phyloP scores from a whole-genome alignment of 2,888 invertebrate genomes.

The Lottia scabra region DNA sequence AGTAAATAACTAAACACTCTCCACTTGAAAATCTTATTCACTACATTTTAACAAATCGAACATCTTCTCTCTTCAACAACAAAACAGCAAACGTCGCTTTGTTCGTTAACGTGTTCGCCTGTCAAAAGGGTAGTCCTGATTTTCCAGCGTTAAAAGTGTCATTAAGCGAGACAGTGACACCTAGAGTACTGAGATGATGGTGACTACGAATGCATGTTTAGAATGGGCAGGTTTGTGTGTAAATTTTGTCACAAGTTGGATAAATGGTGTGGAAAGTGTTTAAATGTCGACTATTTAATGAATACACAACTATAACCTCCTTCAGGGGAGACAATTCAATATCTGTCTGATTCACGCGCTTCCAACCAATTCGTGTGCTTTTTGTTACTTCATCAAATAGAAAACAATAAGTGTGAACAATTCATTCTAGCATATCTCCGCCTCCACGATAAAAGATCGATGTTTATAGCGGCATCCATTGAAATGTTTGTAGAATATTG shows the following conservation, averaged over 20 bases:
- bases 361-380: not conserved
- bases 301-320: not conserved
- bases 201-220: not conserved
- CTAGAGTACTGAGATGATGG: too few species aligned
- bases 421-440: conserved; percentile 3
- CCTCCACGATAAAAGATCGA: conserved; percentile 7
- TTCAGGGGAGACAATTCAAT: not conserved
- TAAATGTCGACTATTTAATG: conserved; percentile 4
- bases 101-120: not conserved
- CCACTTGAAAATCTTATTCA: not conserved
- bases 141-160: not conserved
- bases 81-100: not conserved
- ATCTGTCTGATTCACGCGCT: too few species aligned
- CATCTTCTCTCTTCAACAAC: not conserved
- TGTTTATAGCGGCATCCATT: not conserved
- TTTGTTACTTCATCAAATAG: conserved; percentile 4
- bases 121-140: not conserved
- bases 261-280: not conserved
- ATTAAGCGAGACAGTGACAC: too few species aligned
- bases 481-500: not conserved
- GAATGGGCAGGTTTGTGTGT: conserved; percentile 6
- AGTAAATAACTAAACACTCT: conserved; percentile 4
- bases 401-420: not conserved
- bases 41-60: not conserved
- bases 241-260: conserved; percentile 7